Conservation (phyloP, 2,113 vertebrate genomes). For the Oncorhynchus tshawytscha region DNA sequence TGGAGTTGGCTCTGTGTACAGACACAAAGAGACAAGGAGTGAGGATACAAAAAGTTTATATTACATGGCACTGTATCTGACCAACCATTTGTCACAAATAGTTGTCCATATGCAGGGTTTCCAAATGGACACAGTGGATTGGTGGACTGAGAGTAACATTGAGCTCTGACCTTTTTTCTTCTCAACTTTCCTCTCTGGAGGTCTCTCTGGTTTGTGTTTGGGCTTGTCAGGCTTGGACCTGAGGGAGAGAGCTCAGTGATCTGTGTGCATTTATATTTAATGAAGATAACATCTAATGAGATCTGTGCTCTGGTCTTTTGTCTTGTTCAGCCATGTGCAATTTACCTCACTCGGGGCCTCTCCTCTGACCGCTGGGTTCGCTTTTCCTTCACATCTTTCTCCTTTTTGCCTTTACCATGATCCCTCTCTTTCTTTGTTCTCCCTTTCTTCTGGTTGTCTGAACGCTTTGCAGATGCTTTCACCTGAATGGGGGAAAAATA, state of each 20-base stretch:
- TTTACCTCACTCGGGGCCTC: conserved; percentile 81
- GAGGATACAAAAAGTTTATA: background rate
- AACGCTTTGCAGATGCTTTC: conserved; percentile 81
- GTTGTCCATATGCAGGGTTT: too few species aligned
- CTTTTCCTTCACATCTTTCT: conserved; percentile 68
- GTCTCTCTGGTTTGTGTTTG: conserved; percentile 79
- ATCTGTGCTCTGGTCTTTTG: background rate
- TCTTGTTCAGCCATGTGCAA: conserved; percentile 3
- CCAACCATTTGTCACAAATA: background rate
- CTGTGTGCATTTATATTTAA: conserved; percentile 34
- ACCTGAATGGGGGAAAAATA: conserved; percentile 62
- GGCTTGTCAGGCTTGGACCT: conserved; percentile 85
- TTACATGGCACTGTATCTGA: background rate
- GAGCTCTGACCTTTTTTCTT: conserved; percentile 88
- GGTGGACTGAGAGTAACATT: background rate
- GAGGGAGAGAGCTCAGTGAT: conserved; percentile 27
- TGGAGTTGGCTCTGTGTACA: conserved; percentile 82
- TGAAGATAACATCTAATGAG: conserved; percentile 15
- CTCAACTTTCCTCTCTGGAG: conserved; percentile 78
- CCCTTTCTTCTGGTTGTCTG: conserved; percentile 79
- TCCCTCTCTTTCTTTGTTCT: conserved; percentile 86
- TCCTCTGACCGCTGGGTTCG: conserved; percentile 76
- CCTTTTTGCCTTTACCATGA: conserved; percentile 68
- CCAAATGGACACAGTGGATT: background rate
- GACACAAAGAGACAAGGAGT: background rate